These are phyloP conservation scores for Hyposoter didymator DNA, from an alignment of 2,888 invertebrate genomes.

Conservation along the genomic window DNA sequence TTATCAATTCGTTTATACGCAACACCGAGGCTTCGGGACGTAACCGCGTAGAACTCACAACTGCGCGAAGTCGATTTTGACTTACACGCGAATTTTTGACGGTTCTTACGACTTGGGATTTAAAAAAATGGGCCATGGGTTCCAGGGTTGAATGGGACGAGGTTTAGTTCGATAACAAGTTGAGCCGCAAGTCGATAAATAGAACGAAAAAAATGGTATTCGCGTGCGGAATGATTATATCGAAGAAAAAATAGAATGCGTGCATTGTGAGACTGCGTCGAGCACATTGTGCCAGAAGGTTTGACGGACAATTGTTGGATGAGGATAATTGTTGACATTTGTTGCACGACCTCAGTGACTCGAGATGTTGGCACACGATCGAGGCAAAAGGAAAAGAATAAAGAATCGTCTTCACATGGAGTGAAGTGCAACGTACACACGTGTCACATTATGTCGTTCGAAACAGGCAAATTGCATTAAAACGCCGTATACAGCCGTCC, in stretches of 20 bases:
- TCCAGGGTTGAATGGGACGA: neutral
- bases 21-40: too few relatives aligned
- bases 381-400: neutral
- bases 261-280: neutral
- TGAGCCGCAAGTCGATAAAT: neutral
- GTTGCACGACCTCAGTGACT: neutral
- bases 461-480: slow-evolving; percentile 9
- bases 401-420: neutral
- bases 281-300: neutral
- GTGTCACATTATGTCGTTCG: neutral
- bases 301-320: slow-evolving; percentile 3
- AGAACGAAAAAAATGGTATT: neutral
- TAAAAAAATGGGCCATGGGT: neutral
- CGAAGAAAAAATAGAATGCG: neutral
- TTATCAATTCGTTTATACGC: neutral
- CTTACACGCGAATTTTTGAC: too few relatives aligned
- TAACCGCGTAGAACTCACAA: too few relatives aligned
- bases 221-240: neutral
- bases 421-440: slow-evolving; percentile 17
- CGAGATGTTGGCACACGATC: neutral
- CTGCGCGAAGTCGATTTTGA: too few relatives aligned
- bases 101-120: too few relatives aligned
- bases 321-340: neutral
- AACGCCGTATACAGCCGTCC: neutral
- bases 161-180: neutral